Conservation (phyloP, 2,113 vertebrate species). For the Petromus typicus region DNA sequence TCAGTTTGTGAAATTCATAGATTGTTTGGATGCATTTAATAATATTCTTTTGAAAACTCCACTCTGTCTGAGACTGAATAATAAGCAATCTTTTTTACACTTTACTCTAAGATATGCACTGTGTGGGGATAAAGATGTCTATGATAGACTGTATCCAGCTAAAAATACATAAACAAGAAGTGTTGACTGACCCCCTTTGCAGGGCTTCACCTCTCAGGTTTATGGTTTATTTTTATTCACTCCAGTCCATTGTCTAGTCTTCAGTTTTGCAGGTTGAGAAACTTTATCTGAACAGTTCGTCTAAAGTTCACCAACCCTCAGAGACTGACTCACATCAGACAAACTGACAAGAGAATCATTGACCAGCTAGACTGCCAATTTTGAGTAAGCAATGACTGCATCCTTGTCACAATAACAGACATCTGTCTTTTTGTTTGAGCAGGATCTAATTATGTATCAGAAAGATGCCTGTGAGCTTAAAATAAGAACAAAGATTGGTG, state of each 20-base stretch:
- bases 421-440: constrained; percentile 50
- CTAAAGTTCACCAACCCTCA: constrained; percentile 68
- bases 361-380: constrained; percentile 42
- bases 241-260: constrained; percentile 35
- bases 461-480: constrained; percentile 56
- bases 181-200: background rate
- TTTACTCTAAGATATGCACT: background rate
- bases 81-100: background rate
- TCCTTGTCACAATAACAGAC: constrained; percentile 46
- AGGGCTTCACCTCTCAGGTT: background rate
- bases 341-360: constrained; percentile 65
- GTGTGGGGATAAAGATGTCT: background rate
- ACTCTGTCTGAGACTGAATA: background rate
- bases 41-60: background rate
- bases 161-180: background rate
- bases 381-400: background rate
- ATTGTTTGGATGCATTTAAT: background rate
- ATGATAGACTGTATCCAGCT: background rate
- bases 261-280: constrained; percentile 56
- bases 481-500: constrained; percentile 32
- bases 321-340: constrained; percentile 69
- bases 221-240: constrained; percentile 63
- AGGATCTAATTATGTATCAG: constrained; percentile 62
- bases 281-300: constrained; percentile 70
- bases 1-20: background rate